Percentiles rank a stretch among this genome's conserved stretches.
Conservation (phyloP, 2,888 invertebrate genomes). For the Caenorhabditis sulstoni region DNA sequence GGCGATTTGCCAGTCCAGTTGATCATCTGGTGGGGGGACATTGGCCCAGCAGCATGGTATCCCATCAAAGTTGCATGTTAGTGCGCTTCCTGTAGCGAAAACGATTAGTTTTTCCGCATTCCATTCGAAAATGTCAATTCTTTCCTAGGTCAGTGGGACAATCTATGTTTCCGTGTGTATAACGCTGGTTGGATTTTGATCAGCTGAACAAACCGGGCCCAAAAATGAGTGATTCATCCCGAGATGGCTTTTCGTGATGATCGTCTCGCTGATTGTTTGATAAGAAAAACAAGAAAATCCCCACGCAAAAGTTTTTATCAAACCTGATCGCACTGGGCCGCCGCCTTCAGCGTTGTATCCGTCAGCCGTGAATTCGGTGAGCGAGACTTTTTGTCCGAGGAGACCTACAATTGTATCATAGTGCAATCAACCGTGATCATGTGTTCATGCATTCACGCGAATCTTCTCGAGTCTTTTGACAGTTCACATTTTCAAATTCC, state of each 20-base stretch:
- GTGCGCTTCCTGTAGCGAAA: conserved; percentile 63
- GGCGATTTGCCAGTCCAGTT: conserved; percentile 79
- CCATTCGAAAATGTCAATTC: conserved; percentile 31
- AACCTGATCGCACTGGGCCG: conserved; percentile 79
- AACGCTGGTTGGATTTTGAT: conserved; percentile 16
- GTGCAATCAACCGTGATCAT: conserved; percentile 35
- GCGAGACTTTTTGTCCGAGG: conserved; percentile 67
- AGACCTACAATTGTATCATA: conserved; percentile 63
- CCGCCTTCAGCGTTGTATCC: conserved; percentile 80
- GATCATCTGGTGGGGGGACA: conserved; percentile 79
- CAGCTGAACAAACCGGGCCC: conserved; percentile 2
- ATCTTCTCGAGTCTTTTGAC: too few species aligned
- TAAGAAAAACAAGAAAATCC: conserved; percentile 2
- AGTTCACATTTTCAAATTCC: too few species aligned
- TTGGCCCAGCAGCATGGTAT: conserved; percentile 80
- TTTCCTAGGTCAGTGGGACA: conserved; percentile 47
- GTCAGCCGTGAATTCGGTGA: conserved; percentile 75
- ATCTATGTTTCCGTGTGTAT: conserved; percentile 22
- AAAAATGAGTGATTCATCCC: neutral
- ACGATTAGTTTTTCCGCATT: conserved; percentile 32
- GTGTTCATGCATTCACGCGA: neutral
- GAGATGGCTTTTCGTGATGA: too few species aligned
- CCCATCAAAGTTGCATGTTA: conserved; percentile 78
- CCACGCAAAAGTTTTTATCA: conserved; percentile 10
- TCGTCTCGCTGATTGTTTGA: neutral